Conservation (phyloP, 2,113 vertebrate genomes). For the Argyrosomus japonicus region DNA sequence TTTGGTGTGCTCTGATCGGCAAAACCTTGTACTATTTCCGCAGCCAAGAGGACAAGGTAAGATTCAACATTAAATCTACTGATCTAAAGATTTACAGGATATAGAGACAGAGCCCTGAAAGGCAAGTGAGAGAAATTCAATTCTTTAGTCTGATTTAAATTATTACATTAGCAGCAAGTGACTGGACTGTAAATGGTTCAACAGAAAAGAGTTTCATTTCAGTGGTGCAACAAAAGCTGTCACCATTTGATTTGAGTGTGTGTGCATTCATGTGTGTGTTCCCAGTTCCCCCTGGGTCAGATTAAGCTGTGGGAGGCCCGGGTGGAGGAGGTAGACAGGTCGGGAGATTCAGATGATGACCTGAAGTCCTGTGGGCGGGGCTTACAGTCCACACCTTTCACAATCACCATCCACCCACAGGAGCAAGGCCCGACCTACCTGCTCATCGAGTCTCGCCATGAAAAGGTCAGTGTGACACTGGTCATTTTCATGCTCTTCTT, state of each 20-base stretch:
- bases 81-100: not conserved
- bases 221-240: not conserved
- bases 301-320: constrained; percentile 94
- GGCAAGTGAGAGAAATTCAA: no score
- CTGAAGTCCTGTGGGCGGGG: constrained; percentile 88
- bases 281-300: constrained; percentile 96
- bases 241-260: no score
- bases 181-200: no score
- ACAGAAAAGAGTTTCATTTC: not conserved
- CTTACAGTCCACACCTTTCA: constrained; percentile 87
- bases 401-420: constrained; percentile 90
- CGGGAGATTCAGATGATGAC: constrained; percentile 91
- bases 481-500: no score
- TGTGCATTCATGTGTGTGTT: not conserved
- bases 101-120: not conserved
- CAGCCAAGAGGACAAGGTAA: constrained; percentile 96
- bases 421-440: constrained; percentile 94
- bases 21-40: constrained; percentile 96
- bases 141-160: no score
- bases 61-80: not conserved
- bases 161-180: no score
- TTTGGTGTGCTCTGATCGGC: constrained; percentile 93
- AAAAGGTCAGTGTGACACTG: constrained; percentile 86
- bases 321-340: constrained; percentile 94
- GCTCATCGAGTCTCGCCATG: constrained; percentile 91